A percentile compares a stretch with the other conserved stretches of the same genome.
Evolutionary conservation across 2,888 invertebrate species (phyloP).

Genomic region (Cheilosia grossa): DNA sequence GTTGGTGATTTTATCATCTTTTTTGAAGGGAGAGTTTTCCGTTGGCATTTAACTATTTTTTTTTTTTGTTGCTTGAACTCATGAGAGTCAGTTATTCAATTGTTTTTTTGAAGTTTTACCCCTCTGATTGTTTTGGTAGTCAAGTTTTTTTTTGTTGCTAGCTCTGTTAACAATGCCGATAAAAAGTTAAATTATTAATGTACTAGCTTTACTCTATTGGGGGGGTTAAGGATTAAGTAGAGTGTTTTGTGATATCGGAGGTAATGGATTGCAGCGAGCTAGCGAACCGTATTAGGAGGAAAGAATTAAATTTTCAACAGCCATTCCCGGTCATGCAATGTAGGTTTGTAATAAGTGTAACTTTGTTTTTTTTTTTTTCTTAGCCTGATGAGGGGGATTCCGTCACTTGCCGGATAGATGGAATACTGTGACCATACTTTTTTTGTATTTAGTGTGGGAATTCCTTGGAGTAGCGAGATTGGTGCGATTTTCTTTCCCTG

Average conservation of each 20-base stretch:
- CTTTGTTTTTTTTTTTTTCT: too few species aligned
- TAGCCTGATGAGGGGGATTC: too few species aligned
- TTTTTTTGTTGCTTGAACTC: neutral
- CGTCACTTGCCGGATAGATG: too few species aligned
- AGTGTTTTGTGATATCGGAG: conserved; percentile 23
- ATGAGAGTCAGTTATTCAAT: conserved; percentile 10
- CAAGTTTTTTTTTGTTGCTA: conserved; percentile 12
- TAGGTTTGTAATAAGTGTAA: too few species aligned
- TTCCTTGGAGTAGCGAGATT: too few species aligned
- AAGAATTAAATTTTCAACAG: too few species aligned
- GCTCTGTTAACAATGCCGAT: conserved; percentile 66
- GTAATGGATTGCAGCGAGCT: conserved; percentile 54
- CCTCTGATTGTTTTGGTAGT: conserved; percentile 25
- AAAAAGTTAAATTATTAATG: conserved; percentile 69
- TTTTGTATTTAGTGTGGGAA: too few species aligned
- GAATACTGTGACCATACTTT: too few species aligned
- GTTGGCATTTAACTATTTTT: neutral
- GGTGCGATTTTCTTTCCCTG: too few species aligned
- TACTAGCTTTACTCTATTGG: conserved; percentile 20
- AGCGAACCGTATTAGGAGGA: neutral
- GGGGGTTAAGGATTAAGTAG: conserved; percentile 46
- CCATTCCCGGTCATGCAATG: too few species aligned
- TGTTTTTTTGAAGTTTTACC: conserved; percentile 30
- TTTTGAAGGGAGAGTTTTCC: conserved; percentile 23
- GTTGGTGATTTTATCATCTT: conserved; percentile 64